These are phyloP conservation scores for Tragelaphus oryx DNA, from an alignment of 2,797 vertebrate genomes.

Conservation along the genomic window DNA sequence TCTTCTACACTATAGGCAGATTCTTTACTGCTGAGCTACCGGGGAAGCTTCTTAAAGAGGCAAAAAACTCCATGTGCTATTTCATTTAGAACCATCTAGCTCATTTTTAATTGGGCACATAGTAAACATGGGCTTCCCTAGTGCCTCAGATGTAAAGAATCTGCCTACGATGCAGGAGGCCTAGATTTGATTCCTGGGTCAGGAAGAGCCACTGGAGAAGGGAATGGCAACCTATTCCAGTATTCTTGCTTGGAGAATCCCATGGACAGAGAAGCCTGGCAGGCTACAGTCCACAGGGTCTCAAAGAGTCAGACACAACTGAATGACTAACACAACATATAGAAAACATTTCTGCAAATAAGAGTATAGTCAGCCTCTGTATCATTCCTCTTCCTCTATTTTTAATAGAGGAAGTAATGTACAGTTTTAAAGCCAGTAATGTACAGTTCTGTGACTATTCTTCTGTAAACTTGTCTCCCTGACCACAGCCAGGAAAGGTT, in stretches of 20 bases:
- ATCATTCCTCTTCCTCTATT: neutral
- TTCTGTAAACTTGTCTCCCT: neutral
- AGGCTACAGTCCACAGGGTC: neutral
- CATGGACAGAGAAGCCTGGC: neutral
- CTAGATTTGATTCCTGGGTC: neutral
- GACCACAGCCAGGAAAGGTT: neutral
- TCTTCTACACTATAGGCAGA: neutral
- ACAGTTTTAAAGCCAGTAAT: neutral
- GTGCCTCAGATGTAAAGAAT: neutral
- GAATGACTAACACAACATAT: neutral
- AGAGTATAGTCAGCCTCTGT: neutral
- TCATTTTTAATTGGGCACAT: neutral
- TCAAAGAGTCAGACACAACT: neutral
- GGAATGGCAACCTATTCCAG: neutral
- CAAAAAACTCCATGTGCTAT: neutral
- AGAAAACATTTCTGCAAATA: slow-evolving; percentile 8
- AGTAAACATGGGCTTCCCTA: neutral
- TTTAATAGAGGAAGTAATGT: neutral
- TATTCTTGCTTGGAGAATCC: neutral
- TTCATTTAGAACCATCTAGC: neutral
- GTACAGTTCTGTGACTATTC: neutral
- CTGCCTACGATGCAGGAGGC: neutral
- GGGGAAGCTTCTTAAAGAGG: neutral
- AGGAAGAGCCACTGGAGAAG: neutral
- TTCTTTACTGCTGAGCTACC: neutral